phyloP scores from a whole-genome alignment of 2,113 vertebrate genomes.

The Cyrtonyx montezumae region DNA sequence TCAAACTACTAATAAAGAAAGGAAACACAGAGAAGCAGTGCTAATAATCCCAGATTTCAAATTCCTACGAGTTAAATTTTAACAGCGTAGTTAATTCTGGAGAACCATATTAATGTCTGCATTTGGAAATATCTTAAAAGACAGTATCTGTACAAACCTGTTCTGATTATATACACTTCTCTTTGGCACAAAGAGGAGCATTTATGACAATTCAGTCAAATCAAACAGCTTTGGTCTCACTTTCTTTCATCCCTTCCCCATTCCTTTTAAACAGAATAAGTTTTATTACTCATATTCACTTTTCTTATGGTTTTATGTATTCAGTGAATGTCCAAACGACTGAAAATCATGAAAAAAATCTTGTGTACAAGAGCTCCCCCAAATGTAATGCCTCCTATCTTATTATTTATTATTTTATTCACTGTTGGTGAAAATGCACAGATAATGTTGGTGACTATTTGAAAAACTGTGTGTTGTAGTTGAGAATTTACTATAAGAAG shows the following conservation, averaged over 20 bases:
- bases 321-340: neutral
- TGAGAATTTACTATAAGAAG: too few species aligned
- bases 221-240: neutral
- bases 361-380: neutral
- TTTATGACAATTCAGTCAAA: neutral
- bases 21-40: neutral
- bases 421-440: too few species aligned
- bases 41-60: neutral
- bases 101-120: neutral
- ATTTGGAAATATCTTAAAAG: neutral
- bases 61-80: neutral
- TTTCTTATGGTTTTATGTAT: neutral
- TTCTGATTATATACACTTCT: neutral
- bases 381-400: too few species aligned
- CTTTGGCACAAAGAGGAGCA: neutral
- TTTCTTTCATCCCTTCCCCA: rapidly evolving
- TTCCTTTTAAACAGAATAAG: neutral
- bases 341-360: neutral
- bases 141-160: neutral
- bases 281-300: neutral
- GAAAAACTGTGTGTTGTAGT: too few species aligned
- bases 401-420: too few species aligned
- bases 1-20: neutral
- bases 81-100: neutral
- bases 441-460: too few species aligned